Base-by-base conservation (phyloP, 2,797 vertebrate species). In the Falco biarmicus region DNA sequence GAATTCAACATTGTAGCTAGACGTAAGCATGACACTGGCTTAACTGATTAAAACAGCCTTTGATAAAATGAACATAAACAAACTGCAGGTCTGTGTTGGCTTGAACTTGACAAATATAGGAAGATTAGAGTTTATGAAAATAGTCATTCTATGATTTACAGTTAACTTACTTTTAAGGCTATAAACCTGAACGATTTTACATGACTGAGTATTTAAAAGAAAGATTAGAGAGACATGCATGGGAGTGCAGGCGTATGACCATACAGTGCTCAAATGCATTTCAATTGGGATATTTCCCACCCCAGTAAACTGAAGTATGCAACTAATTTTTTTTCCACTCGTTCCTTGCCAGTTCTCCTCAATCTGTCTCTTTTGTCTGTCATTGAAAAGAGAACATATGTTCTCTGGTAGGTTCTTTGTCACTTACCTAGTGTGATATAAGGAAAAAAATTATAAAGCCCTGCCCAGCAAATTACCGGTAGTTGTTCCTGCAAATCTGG, bases 341-440 rank as follows among this genome's bases (percentile, higher is more conserved):
- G 5, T 86, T 91, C 39, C 48, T 89, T 89, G 78, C 89, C 77
- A 71, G 74, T 75, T 89, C 74, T 95, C 63, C 54, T 83, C 82
- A 79, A 66, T 93, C 69, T 91, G 68, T 87, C 81, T 84, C 82
- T 91, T 88, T 93, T 92, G 63, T 93, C 91, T 89, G 77, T 91
- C 63, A 66, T 56, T 79, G 89, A 87, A 66, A 84, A 86, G 78
- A 66, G 82, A 89, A 84, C 78, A 86, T 89, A 93, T 83, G 83
- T 92, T 93, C 74, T 84, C 69, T 68, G 69, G 82, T 75, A 86
- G 64, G 64, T 87, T 89, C 78, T 84, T 87, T 93, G 64, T 92
- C 74, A 89, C n/a, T 92, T 92, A 90, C 79, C 78, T 92, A 71
- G 63, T 51, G 43, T 57, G 63, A 45, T 79, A 71, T 37, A 80